Evolutionary conservation across 2,888 invertebrate genomes (phyloP), one percentile per base, ranked within the genome.

Genomic region (Drosophila tanythrix): DNA sequence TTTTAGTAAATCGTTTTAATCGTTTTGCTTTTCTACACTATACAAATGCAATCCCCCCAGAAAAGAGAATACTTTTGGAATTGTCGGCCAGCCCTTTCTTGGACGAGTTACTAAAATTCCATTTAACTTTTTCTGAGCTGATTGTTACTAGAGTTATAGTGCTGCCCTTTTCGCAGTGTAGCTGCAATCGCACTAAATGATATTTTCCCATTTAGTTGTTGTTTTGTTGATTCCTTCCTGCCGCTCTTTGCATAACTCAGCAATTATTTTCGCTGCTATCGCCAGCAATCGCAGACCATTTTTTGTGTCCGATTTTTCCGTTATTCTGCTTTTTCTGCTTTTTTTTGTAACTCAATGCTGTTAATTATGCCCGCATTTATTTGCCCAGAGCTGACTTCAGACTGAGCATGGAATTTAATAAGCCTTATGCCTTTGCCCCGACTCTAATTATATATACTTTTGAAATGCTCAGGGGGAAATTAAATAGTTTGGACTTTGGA

Each of bases 331-430:
- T 21, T 15, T 57, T 5, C 2, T 21, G 21, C 21, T 21, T 36
- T 0, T 0, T 36, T 35, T 35, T 76, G 74, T 73, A 67, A 67
- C 60, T 67, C 65, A 66, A 74, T 76, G 71, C 25, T 64, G 78
- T 66, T 88, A 83, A 83, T 83, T 88, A 82, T 70, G 76, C 83
- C 83, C 83, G 83, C 85, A 83, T 72, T 74, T 81, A 74, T 76
- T 79, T 76, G 69, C 21, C 46, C 53, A 36, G 36, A 58, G 46
- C 33, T 38, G n/a, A 27, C 25, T 48, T 48, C 21, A 48, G 29
- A 31, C 43, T 33, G 13, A 31, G 46, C 36, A 48, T 56, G 63
- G 74, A 87, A 76, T 82, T 88, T 84, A 76, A 85, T 88, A 82
- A 70, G 82, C 72, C 74, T 82, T 62, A 46, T 72, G 71, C 51